phyloP scores from a whole-genome alignment of 2,797 vertebrate genomes.

The Rhynchonycteris naso region DNA sequence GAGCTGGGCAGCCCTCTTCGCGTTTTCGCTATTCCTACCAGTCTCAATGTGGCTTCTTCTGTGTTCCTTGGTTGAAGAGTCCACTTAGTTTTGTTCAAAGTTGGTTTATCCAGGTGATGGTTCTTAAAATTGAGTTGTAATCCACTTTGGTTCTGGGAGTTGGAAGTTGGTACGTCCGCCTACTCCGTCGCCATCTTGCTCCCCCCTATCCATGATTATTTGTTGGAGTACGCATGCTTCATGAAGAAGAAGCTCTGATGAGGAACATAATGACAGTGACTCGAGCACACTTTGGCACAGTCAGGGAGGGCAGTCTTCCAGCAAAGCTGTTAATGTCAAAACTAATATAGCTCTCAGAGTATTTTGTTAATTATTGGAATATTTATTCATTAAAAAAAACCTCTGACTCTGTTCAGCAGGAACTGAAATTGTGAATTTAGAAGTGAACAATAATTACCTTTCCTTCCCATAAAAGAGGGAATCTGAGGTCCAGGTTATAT shows the following conservation, averaged over 20 bases:
- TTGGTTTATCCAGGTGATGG: no score
- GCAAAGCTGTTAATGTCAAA: slow-evolving; percentile 56
- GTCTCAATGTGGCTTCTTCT: no score
- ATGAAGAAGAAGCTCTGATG: background rate
- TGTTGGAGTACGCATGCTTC: background rate
- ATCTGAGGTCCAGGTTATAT: background rate
- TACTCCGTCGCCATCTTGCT: no score
- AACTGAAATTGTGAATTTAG: slow-evolving; percentile 52
- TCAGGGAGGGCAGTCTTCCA: slow-evolving; percentile 58
- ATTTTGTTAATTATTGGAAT: slow-evolving; percentile 65
- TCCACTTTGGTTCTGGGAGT: no score
- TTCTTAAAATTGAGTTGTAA: no score
- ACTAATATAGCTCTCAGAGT: slow-evolving; percentile 48
- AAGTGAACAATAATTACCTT: background rate
- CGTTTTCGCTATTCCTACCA: no score
- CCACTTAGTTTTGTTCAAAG: no score
- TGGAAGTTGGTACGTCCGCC: no score
- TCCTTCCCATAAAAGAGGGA: background rate
- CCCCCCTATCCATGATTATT: slow-evolving; percentile 19
- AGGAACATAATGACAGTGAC: background rate
- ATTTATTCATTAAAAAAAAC: slow-evolving; percentile 47
- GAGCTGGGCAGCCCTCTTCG: no score
- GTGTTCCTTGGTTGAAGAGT: no score
- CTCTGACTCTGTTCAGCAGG: background rate
- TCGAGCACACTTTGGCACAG: background rate